Evolutionary conservation across 2,888 invertebrate species (phyloP).

Genomic region (Nomada fucata): DNA sequence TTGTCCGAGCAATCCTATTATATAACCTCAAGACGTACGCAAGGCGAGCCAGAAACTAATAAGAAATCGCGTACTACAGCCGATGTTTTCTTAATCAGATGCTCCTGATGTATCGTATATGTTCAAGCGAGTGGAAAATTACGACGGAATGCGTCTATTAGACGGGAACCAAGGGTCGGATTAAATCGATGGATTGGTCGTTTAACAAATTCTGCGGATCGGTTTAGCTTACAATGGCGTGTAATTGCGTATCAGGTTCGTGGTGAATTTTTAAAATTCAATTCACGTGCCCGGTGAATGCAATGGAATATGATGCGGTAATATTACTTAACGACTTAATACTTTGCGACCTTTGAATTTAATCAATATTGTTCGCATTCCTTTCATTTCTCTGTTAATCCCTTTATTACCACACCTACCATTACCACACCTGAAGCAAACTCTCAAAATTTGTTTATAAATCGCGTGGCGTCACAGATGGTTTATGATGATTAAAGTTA

Average conservation of each 20-base stretch:
- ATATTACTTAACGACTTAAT: conserved; percentile 2
- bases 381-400: no score
- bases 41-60: conserved; percentile 25
- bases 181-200: conserved; percentile 33
- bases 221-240: conserved; percentile 22
- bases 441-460: no score
- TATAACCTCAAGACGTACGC: conserved; percentile 10
- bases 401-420: not conserved
- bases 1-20: conserved; percentile 32
- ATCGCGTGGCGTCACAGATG: no score
- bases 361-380: not conserved
- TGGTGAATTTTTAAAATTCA: conserved; percentile 49
- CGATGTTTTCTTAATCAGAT: conserved; percentile 22
- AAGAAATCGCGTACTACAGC: conserved; percentile 17
- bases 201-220: conserved; percentile 42
- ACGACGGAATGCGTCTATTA: conserved; percentile 1
- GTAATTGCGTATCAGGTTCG: conserved; percentile 32
- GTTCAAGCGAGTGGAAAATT: conserved; percentile 9
- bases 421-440: no score
- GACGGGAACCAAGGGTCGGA: conserved; percentile 3
- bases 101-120: not conserved
- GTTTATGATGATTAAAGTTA: no score
- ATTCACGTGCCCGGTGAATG: conserved; percentile 30
- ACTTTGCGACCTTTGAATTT: not conserved
- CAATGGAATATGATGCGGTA: conserved; percentile 33